Evolutionary conservation across 2,113 vertebrate genomes (phyloP), one percentile per base, ranked within the genome.

Genomic region (Nematolebias whitei): DNA sequence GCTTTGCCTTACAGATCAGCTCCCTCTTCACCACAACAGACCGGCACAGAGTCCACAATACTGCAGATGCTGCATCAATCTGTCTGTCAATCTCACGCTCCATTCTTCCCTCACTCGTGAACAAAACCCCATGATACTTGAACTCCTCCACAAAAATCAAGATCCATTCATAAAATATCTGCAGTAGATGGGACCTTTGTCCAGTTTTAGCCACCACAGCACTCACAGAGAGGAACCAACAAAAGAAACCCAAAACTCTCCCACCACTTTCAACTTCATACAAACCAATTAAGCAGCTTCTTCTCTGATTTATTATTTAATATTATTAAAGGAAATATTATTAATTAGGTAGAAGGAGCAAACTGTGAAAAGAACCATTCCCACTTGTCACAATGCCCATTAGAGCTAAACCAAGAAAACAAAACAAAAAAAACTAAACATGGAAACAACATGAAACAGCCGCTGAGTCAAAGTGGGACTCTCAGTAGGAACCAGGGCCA

Each of bases 311-410:
- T 76, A 76, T 82, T 84, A n/a, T 91, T 88, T 84, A 84, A 88
- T 82, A 64, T 57, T 74, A 72, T 86, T 83, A 74, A 85, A 69
- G 39, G 65, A 59, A 29, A 74, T 78, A 85, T 85, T 79, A 88
- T 91, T 91, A 91, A 91, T 89, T 86, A 76, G 73, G 82, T 9
- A 70, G 60, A 71, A 66, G 41, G 10, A 86, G 76, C 79, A 24
- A 26, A 72, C 67, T 24, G 67, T 82, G 79, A 71, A 75, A 89
- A 87, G 83, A 64, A 85, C 68, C 75, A 84, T 83, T 90, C 88
- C 83, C 84, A 73, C 55, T 65, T 66, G 76, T 67, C 64, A 26
- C 69, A 88, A 88, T 85, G 85, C 85, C 82, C 59, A 63, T 77
- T 83, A 78, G 84, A 52, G 32, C 75, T 73, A 52, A 16, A 44